Evolutionary conservation across 1,140 invertebrate species (phyloP), one percentile per base, ranked within the genome.

Genomic region (Cyrtorhinus lividipennis): DNA sequence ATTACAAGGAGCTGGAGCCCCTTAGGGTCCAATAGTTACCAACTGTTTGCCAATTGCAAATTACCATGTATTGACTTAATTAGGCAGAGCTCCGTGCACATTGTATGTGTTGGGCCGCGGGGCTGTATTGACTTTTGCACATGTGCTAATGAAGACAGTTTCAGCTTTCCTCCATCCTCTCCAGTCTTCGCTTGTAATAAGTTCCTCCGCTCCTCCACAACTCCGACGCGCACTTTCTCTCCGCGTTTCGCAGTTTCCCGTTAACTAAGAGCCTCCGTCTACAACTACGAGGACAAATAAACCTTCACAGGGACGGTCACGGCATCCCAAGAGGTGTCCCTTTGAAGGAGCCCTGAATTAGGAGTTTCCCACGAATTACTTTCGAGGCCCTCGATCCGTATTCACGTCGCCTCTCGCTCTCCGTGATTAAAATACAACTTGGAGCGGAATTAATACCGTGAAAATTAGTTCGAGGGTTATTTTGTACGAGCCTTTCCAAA

Each of bases 51-150:
- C 61, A 25, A 62, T 62, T 62, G 45, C 61, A 62, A 62, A 62
- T 62, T 62, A 53, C 61, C 61, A 18, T 56, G 44, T 62, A 62
- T 62, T 62, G 61, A 62, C 61, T 62, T 62, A 62, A 62, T 62
- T 62, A 62, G 61, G 46, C 56, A 24, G 56, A 57, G 56, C 61
- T 53, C 23, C 23, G n/a, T 44, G 38, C 24, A 46, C 38, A 22
- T 46, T 62, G 61, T 62, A 26, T 62, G 61, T 62, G 38, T 62
- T 62, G 38, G 61, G 38, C 20, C 26, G 25, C 3, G n/a, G 20
- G 61, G 23, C 46, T 45, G 44, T 62, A 62, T 62, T 62, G 61
- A 62, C 61, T 62, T n/a, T 62, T 62, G 61, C 61, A 62, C 61
- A 62, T 62, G 61, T 62, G 61, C 61, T 62, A 62, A 62, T 62